These are phyloP conservation scores for Hypotaenidia okinawae DNA, from an alignment of 2,797 vertebrate species.

Conservation along the genomic window DNA sequence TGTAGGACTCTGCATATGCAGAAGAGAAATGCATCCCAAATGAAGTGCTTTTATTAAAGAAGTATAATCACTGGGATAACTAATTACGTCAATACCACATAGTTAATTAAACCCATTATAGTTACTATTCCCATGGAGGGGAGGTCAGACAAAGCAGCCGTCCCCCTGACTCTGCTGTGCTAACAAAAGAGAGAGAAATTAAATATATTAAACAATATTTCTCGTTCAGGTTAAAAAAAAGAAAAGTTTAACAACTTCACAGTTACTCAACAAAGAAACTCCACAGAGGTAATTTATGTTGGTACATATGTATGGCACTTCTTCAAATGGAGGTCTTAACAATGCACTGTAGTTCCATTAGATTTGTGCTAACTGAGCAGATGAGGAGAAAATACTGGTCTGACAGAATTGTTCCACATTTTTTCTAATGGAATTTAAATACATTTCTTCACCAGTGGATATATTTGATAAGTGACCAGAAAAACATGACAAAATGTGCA, in stretches of 20 bases:
- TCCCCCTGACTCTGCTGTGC: slow-evolving; percentile 59
- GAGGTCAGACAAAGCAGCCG: slow-evolving; percentile 73
- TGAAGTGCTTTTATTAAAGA: slow-evolving; percentile 81
- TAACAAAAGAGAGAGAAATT: slow-evolving; percentile 76
- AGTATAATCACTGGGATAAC: slow-evolving; percentile 78
- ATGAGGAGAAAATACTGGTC: background rate
- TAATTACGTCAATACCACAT: slow-evolving; percentile 81
- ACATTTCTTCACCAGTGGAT: background rate
- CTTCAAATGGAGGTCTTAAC: slow-evolving; percentile 28
- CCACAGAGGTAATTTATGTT: background rate
- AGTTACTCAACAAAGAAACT: slow-evolving; percentile 30
- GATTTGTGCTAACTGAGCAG: background rate
- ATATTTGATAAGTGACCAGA: slow-evolving; percentile 9
- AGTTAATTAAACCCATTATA: slow-evolving; percentile 84
- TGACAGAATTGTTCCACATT: background rate
- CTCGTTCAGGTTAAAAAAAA: slow-evolving; percentile 33
- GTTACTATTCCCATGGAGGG: slow-evolving; percentile 76
- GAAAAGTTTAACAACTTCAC: slow-evolving; percentile 39
- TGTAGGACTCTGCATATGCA: slow-evolving; percentile 32
- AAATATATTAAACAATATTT: slow-evolving; percentile 71
- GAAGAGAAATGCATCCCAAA: slow-evolving; percentile 75
- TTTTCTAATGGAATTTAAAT: background rate
- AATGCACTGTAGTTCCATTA: background rate
- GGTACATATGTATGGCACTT: background rate
- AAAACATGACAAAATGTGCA: background rate